Evolutionary conservation across 2,113 vertebrate species (phyloP), one percentile per base, ranked within the genome.

Genomic region (Shinisaurus crocodilurus): DNA sequence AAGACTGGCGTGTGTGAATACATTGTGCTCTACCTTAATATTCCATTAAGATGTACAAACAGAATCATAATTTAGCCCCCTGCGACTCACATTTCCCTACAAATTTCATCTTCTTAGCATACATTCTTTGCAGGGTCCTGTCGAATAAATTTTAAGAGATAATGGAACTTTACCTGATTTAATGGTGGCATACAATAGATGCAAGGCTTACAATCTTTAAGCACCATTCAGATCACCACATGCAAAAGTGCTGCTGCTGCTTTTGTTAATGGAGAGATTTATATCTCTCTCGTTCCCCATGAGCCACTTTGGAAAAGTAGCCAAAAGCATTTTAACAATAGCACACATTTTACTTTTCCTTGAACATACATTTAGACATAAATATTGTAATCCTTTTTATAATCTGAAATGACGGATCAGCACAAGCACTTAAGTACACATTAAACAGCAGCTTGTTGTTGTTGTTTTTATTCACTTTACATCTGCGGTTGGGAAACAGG

Each of bases 361-460:
- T 37, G 88, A 45, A 90, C 3, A 57, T 45, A 23, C 88, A 88
- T 89, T 90, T 1, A 0, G 57, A 88, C n/a, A 5, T 43, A 92
- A 88, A 29, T 32, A 15, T 82, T 63, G 69, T n/a, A 88, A 85
- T 89, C 90, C 87, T 93, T 29, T 0, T n/a, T 48, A 65, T 1
- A 37, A 93, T 70, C 91, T 83, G 85, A 85, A 94, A 75, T 43
- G 92, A 82, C 32, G 2, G 89, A 86, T 87, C 34, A 8, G 23
- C 90, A 90, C 82, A 90, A 91, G 60, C 63, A 79, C 34, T 92
- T 86, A 93, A 90, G 85, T 3, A 32, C 4, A 82, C 0, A 3
- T 69, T 94, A 89, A 90, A 94, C 7, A 92, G 9, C 40, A 85
- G 89, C 91, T 91, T 92, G 43, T 54, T 10, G 1, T 54, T 54